Percentiles rank a stretch among this genome's conserved stretches.
Conservation (phyloP, 2,888 invertebrate species). For the Microplitis manilae region DNA sequence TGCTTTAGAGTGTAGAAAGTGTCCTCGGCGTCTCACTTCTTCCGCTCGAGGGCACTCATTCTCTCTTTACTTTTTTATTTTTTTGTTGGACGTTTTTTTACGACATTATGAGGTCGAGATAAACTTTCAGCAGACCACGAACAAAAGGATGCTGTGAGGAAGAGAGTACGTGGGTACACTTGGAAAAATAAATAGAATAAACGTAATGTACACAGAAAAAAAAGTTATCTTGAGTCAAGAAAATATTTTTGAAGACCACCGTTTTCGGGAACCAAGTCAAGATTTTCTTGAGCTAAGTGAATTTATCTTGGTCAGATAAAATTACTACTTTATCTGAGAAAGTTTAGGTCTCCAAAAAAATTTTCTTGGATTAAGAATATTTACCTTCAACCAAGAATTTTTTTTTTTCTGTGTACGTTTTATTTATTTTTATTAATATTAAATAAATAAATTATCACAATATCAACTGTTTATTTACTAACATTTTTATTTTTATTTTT, state of each 20-base stretch:
- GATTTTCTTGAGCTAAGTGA: no score
- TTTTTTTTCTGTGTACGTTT: no score
- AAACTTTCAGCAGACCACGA: conserved; percentile 34
- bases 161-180: not conserved
- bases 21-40: conserved; percentile 6
- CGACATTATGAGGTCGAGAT: conserved; percentile 30
- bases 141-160: conserved; percentile 17
- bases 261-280: no score
- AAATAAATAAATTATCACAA: not conserved
- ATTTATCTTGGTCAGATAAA: no score
- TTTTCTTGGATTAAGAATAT: no score
- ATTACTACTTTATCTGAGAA: no score
- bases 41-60: conserved; percentile 9
- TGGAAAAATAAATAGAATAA: not conserved
- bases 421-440: not conserved
- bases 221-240: no score
- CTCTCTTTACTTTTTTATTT: conserved; percentile 25
- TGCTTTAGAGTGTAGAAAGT: not conserved
- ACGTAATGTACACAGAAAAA: no score
- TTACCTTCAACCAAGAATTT: no score
- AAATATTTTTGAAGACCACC: no score
- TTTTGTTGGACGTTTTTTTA: not conserved
- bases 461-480: not conserved
- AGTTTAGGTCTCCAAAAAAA: no score
- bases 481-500: not conserved